Base-by-base conservation (phyloP, 2,797 vertebrate genomes). In the Gymnoscopelus microlampas region DNA sequence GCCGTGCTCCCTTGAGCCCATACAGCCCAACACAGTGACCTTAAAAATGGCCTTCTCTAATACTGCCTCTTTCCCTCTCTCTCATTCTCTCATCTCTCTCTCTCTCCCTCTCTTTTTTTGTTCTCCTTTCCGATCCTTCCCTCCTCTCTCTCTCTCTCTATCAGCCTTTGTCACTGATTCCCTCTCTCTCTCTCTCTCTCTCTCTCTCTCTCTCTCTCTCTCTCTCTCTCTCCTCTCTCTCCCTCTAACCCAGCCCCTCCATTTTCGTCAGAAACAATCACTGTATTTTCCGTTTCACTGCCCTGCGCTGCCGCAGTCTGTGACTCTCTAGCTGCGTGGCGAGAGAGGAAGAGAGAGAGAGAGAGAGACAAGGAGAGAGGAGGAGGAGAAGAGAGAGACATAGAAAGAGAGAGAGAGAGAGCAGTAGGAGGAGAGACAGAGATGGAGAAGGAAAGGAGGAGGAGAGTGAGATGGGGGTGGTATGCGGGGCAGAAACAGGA, bases 221-320 rank as follows among this genome's bases (percentile, higher is more conserved):
- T 71, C 53, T 71, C 62, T 51, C 60, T 69, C 53, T 3, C 51
- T 66, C 63, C n/a, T 66, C 61, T 85, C 73, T 68, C 71, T 80
- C 68, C 75, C 62, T 80, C 79, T 88, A 76, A 61, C 79, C 15
- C 49, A 80, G 73, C 66, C 64, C 68, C 81, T 91, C 77, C 81
- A 79, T 92, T 92, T 93, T 91, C 80, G 78, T 89, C 87, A 87
- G 85, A 87, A 93, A 92, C 91, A 92, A 92, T 93, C 88, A 92
- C 83, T 90, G 90, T 84, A 87, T 93, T 93, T 94, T 94, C 90
- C 88, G 39, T 85, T 73, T 92, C 89, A 88, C 76, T 92, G 92
- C 90, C 80, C 82, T 5, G 73, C 56, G 66, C 74, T 91, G 90
- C 91, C 69, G 88, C 93, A 94, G 91, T 93, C 92, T 88, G 81